Percentiles rank a stretch among this genome's conserved stretches.
Evolutionary conservation across 1,140 invertebrate species (phyloP).

Genomic region (Caerostris extrusa): DNA sequence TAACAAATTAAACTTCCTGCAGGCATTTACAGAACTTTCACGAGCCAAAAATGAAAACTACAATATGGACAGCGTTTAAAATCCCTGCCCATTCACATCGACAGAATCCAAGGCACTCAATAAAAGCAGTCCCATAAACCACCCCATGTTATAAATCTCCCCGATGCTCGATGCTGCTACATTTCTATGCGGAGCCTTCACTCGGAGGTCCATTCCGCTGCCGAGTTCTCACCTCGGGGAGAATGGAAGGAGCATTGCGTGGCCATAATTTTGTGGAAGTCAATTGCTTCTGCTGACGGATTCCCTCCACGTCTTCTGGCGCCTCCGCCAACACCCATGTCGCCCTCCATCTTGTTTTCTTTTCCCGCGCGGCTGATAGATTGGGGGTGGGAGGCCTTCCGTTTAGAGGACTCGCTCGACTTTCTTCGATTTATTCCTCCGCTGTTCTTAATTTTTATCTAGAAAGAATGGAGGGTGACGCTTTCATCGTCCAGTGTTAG

Average conservation of each 20-base stretch:
- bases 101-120: no score
- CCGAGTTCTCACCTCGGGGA: neutral
- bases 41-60: no score
- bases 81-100: no score
- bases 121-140: neutral
- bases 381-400: slow-evolving; percentile 1
- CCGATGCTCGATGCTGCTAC: neutral
- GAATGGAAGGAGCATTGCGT: neutral
- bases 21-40: no score
- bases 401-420: slow-evolving; percentile 13
- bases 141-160: neutral
- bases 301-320: neutral
- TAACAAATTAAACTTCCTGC: no score
- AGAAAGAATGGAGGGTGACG: neutral
- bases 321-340: neutral
- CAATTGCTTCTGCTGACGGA: neutral
- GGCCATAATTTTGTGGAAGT: slow-evolving; percentile 24
- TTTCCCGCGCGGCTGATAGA: slow-evolving; percentile 53
- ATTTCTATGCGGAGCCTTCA: slow-evolving; percentile 1
- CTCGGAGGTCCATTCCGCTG: neutral
- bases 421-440: neutral
- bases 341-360: slow-evolving; percentile 38
- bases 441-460: neutral
- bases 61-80: no score
- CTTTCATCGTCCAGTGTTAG: neutral